Evolutionary conservation across 2,797 vertebrate species (phyloP).

Genomic region (Myotis daubentonii): DNA sequence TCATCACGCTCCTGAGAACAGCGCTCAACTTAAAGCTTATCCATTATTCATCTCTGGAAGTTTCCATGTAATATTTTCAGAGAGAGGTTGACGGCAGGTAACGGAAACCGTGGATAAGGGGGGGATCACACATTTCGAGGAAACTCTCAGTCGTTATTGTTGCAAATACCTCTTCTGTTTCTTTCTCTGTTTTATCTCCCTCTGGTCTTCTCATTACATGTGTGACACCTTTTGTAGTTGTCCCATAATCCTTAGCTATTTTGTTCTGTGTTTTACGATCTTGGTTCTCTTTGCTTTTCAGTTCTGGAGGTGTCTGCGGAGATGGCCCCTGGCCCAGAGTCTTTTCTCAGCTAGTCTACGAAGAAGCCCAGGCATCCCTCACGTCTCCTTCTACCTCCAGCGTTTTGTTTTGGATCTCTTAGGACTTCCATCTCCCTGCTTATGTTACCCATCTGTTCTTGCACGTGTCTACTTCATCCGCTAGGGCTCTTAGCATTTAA

Average conservation of each 20-base stretch:
- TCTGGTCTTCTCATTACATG: neutral
- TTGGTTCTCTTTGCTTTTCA: neutral
- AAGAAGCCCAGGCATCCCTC: neutral
- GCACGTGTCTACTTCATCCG: neutral
- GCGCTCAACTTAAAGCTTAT: neutral
- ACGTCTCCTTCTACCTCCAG: neutral
- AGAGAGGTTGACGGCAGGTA: neutral
- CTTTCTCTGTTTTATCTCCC: neutral
- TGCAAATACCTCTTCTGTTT: neutral
- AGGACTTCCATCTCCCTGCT: neutral
- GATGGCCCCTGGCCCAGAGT: neutral
- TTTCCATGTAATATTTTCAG: neutral
- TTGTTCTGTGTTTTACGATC: neutral
- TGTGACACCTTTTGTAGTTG: neutral
- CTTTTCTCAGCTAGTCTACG: neutral
- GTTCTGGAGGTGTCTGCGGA: neutral
- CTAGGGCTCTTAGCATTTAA: neutral
- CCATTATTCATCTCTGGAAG: neutral
- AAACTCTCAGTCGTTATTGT: neutral
- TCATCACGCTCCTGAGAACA: neutral
- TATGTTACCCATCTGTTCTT: neutral
- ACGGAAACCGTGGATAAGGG: neutral
- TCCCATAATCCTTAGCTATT: neutral
- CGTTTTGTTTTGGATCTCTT: neutral
- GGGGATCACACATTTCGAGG: too few relatives aligned